Base-by-base conservation (phyloP, 2,113 vertebrate genomes). In the Hippocampus mohnikei region DNA sequence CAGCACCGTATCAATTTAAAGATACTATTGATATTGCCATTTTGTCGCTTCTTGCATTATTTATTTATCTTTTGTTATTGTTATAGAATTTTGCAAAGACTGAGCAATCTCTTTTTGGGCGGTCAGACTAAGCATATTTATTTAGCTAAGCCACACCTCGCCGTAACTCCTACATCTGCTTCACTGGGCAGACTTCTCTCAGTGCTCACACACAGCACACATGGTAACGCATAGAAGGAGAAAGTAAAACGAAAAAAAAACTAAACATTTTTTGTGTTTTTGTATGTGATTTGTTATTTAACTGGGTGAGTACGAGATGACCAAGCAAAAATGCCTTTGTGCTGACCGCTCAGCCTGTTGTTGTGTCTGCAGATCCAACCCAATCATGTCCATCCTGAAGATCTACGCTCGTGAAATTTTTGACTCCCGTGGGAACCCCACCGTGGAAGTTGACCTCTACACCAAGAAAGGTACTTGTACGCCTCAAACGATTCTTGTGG, bases 351-450 rank as follows among this genome's bases (percentile, higher is more conserved):
- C 7, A 27, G 2, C 33, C 20, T 80, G 13, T 72, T 11, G 1
- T 76, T 78, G 61, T 78, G 59, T 75, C 59, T 46, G 37, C 83
- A 97, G 94, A 89, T 89, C 86, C 27, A 77, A 33, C 13, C 0
- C 83, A 85, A 94, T 78, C 82, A 99, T 99, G 96, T 97, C 97
- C 12, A 92, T 99, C 75, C 90, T 94, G 61, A 98, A 93, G 93
- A 83, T 99, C 78, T 84, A 90, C 0, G 94, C 96, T 80, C 94
- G 97, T 78, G 95, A 98, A 87, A 99, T 99, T 87, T 95, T 99
- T 3, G 97, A 99, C 92, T 99, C 97, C 10, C 96, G 97, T 92
- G 97, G 97, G n/a, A 99, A 99, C 73, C 97, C 97, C 93, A 99
- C 97, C 0, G 96, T 98, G 40, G 97, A 99, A 78, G 96, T 99